phyloP scores from a whole-genome alignment of 2,797 vertebrate genomes.

The Hoplostethus mediterraneus region DNA sequence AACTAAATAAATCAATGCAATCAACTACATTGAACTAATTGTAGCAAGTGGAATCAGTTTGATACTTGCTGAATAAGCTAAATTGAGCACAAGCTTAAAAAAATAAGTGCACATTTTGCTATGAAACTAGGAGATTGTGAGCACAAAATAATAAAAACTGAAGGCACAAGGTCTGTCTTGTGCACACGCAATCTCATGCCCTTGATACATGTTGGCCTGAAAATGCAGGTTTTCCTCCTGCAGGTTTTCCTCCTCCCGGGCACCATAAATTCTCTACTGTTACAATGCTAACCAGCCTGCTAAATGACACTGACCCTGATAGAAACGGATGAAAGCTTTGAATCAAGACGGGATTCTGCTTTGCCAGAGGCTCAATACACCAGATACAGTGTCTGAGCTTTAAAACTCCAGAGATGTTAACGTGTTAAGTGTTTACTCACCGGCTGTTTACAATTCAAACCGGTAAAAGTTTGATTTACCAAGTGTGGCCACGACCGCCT shows the following conservation, averaged over 20 bases:
- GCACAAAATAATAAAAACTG: too few species aligned
- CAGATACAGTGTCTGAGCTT: background rate
- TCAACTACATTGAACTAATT: slow-evolving; percentile 16
- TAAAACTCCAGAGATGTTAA: too few species aligned
- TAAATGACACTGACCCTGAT: slow-evolving; percentile 19
- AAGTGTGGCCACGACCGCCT: background rate
- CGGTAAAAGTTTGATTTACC: too few species aligned
- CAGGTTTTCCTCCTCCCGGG: background rate
- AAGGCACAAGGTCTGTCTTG: background rate
- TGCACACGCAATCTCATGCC: background rate
- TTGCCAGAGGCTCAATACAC: slow-evolving; percentile 7
- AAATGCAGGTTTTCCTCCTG: background rate
- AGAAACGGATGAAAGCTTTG: background rate
- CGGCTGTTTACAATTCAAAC: too few species aligned
- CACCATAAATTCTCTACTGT: too few species aligned
- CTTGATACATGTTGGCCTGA: too few species aligned
- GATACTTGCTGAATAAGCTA: background rate
- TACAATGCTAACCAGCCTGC: background rate
- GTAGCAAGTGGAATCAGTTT: background rate
- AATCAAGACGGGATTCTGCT: slow-evolving; percentile 2
- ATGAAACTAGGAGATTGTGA: too few species aligned
- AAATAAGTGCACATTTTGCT: background rate
- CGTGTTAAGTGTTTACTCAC: too few species aligned
- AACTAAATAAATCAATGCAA: slow-evolving; percentile 17
- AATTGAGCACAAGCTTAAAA: background rate